Evolutionary conservation across 2,888 invertebrate genomes (phyloP), one percentile per base, ranked within the genome.

Genomic region (Eristalinus sepulchralis): DNA sequence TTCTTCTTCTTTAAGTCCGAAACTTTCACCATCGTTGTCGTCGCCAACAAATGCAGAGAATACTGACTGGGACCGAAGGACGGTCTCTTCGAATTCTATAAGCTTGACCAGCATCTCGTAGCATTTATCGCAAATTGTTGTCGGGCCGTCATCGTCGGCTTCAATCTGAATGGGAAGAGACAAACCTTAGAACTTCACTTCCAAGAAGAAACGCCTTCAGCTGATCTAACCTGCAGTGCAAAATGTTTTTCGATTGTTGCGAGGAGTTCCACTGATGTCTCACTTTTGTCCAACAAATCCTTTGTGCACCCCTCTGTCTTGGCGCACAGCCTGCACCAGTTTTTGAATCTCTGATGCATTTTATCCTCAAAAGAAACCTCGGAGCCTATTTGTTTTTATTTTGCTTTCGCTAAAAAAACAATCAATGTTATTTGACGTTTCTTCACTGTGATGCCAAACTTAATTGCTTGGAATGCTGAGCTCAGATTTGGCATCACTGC

Each of bases 321-420:
- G 1, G 73, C 75, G 66, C 83, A 83, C n/a, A 83, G 13, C 60
- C 79, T 64, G 39, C 80, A 83, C 70, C 64, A 66, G 22, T 75
- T 75, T 66, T 66, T 39, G 3, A 75, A 71, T 31, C n/a, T 22
- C n/a, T 70, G n/a, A 33, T 70, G 13, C 79, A 83, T 83, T 67
- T 34, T 82, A n/a, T 11, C 22, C 11, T 8, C 17, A 53, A 27
- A n/a, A 47, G 11, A 20, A 1, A 2, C 17, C 4, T 2, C 1
- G 39, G 55, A 24, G 27, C 5, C 27, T 55, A 13, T 47, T 47
- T 47, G 24, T 17, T 64, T 55, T 47, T 34, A 17, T n/a, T n/a
- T 53, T 20, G 22, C 22, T 20, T 34, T 9, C 2, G 22, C 34
- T 31, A 53, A 3, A 34, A 17, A 59, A 27, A 47, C n/a, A 36